Base-by-base conservation (phyloP, 2,113 vertebrate genomes). In the Poeciliopsis prolifica region DNA sequence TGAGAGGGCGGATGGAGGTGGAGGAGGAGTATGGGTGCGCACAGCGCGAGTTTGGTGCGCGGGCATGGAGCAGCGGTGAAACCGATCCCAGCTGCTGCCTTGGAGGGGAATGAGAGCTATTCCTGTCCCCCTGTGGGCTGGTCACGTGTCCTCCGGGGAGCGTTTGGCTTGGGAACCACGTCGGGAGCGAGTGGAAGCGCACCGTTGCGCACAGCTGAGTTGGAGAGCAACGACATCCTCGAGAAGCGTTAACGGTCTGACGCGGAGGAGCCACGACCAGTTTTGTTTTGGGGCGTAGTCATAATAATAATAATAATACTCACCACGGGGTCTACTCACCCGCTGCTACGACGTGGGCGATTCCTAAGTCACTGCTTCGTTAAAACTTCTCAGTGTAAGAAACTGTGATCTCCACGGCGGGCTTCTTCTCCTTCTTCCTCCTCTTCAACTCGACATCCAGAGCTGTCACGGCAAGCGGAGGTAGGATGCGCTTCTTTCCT, bases 111-210 rank as follows among this genome's bases (percentile, higher is more conserved):
- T 29, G 68, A 35, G 76, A 77, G 85, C 86, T 89, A 86, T 88
- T 91, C 88, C 75, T 62, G 84, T 88, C 86, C 78, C 80, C 84
- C 78, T 51, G 77, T 81, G 84, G 77, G 65, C 72, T 81, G 54
- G 74, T 91, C 91, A 92, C 91, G 88, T 92, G 91, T 82, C 90
- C 87, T 80, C 28, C 28, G 10, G 87, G 90, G 89, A 88, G 81
- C 84, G 37, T 87, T 91, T 71, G 79, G 65, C 79, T 83, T 76
- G 64, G 73, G 70, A 68, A 81, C 58, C 67, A 15, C 70, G 68
- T 78, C 73, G 26, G 40, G 64, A 69, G 65, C 19, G n/a, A 44
- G 81, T 26, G 33, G 26, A 70, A 66, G 79, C 82, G 85, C 84
- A 29, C 68, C 64, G 78, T 83, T 85, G 61, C 87, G 90, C 91